Percentiles rank a stretch among this genome's conserved stretches.
Conservation (phyloP, 2,888 invertebrate genomes). For the Habroteleia sp. region DNA sequence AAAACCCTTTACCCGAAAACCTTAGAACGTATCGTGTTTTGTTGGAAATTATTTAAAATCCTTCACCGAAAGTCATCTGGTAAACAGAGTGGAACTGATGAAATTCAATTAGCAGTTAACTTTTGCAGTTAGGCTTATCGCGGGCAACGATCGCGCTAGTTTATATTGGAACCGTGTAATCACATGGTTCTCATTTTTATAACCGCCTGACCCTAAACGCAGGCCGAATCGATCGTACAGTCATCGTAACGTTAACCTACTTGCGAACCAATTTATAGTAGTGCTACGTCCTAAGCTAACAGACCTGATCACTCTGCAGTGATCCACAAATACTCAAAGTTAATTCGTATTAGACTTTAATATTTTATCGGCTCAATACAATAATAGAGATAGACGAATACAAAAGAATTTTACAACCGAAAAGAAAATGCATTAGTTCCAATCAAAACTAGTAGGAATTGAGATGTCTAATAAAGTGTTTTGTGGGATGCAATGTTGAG, state of each 20-base stretch:
- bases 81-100: constrained; percentile 8
- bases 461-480: too few relatives aligned
- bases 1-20: too few relatives aligned
- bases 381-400: too few relatives aligned
- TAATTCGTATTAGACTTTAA: constrained; percentile 28
- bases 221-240: constrained; percentile 57
- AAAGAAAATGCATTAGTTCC: too few relatives aligned
- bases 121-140: constrained; percentile 22
- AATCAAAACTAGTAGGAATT: too few relatives aligned
- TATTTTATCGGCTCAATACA: constrained; percentile 9
- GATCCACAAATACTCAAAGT: constrained; percentile 23
- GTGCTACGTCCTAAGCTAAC: constrained; percentile 38
- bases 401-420: too few relatives aligned
- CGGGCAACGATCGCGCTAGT: constrained; percentile 29
- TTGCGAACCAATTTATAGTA: constrained; percentile 52
- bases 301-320: constrained; percentile 34
- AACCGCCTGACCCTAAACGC: constrained; percentile 55
- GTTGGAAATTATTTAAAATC: background rate
- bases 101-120: constrained; percentile 39
- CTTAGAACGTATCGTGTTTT: too few relatives aligned
- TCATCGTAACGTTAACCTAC: constrained; percentile 64
- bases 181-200: constrained; percentile 48
- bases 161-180: constrained; percentile 45
- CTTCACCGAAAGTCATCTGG: background rate
- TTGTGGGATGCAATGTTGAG: too few relatives aligned